Percentiles rank a stretch among this genome's conserved stretches.
Conservation (phyloP, 2,113 vertebrate species). For the Pelmatolapia mariae region DNA sequence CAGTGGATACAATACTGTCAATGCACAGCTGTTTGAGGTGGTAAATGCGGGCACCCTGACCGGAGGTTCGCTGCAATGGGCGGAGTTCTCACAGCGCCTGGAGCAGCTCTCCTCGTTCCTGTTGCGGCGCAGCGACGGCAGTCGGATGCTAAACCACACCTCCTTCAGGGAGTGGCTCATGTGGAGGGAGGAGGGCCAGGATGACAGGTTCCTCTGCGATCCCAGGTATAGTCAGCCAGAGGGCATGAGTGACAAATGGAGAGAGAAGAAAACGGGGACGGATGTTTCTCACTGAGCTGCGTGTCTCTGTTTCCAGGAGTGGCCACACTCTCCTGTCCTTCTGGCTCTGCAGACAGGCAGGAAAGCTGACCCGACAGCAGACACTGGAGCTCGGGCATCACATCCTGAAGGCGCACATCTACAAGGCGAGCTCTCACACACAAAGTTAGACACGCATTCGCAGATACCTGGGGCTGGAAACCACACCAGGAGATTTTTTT, state of each 20-base stretch:
- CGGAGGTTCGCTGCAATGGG: slow-evolving; percentile 77
- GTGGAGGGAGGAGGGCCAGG: slow-evolving; percentile 98
- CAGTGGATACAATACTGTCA: background rate
- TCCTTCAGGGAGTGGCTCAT: slow-evolving; percentile 98
- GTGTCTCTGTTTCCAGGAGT: slow-evolving; percentile 72
- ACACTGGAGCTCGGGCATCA: slow-evolving; percentile 96
- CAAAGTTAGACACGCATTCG: background rate
- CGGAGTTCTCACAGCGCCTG: slow-evolving; percentile 90
- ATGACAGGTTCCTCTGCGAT: slow-evolving; percentile 95
- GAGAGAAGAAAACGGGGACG: background rate
- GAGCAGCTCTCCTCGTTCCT: slow-evolving; percentile 94
- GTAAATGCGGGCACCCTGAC: slow-evolving; percentile 69
- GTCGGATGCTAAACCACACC: slow-evolving; percentile 92
- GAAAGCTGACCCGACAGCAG: slow-evolving; percentile 90
- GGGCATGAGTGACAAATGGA: background rate
- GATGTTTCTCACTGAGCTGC: background rate
- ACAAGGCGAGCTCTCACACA: slow-evolving; percentile 76
- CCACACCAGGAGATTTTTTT: background rate
- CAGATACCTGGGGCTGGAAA: fast-evolving
- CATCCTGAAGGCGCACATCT: slow-evolving; percentile 98
- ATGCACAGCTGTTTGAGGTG: slow-evolving; percentile 79
- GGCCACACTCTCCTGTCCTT: slow-evolving; percentile 96
- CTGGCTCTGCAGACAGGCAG: slow-evolving; percentile 92
- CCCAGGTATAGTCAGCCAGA: slow-evolving; percentile 75
- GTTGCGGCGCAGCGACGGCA: slow-evolving; percentile 86